Evolutionary conservation across 1,140 invertebrate species (phyloP).

Genomic region (Pogonomyrmex californicus): DNA sequence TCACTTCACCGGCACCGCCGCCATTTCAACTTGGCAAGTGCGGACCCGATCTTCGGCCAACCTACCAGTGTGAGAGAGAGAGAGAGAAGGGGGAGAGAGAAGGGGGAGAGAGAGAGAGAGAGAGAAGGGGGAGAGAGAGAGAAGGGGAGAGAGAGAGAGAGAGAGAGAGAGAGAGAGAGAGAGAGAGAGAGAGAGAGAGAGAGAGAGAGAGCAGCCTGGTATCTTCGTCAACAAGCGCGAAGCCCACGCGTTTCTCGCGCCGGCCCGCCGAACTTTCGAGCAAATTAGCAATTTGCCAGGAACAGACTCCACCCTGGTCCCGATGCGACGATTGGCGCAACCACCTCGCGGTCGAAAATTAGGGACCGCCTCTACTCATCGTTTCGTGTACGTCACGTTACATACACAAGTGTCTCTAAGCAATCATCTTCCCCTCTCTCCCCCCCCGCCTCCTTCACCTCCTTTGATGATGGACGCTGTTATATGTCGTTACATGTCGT

Average conservation of each 20-base stretch:
- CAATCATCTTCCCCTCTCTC: not conserved
- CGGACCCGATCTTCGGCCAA: slow-evolving; percentile 61
- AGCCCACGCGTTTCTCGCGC: slow-evolving; percentile 43
- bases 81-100: not conserved
- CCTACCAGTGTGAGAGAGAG: not conserved
- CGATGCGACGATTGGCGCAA: slow-evolving; percentile 65
- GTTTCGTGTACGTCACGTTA: slow-evolving; percentile 54
- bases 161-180: too few species aligned
- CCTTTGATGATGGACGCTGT: not conserved
- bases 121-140: too few species aligned
- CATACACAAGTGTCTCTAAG: slow-evolving; percentile 43
- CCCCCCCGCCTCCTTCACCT: too few species aligned
- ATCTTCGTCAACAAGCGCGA: slow-evolving; percentile 60
- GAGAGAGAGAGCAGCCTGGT: not conserved
- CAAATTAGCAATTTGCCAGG: slow-evolving; percentile 77
- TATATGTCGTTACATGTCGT: not conserved
- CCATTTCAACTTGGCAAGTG: slow-evolving; percentile 70
- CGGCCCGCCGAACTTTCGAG: slow-evolving; percentile 65
- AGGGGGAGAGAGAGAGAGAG: too few species aligned
- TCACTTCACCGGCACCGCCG: slow-evolving; percentile 22
- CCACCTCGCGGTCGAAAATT: slow-evolving; percentile 65
- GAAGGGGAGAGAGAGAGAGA: too few species aligned
- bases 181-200: too few species aligned
- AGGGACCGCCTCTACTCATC: slow-evolving; percentile 61
- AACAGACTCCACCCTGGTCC: slow-evolving; percentile 63